A percentile compares a stretch with the other conserved stretches of the same genome.
Evolutionary conservation across 2,797 vertebrate species (phyloP).

Genomic region (Clarias fuscus): DNA sequence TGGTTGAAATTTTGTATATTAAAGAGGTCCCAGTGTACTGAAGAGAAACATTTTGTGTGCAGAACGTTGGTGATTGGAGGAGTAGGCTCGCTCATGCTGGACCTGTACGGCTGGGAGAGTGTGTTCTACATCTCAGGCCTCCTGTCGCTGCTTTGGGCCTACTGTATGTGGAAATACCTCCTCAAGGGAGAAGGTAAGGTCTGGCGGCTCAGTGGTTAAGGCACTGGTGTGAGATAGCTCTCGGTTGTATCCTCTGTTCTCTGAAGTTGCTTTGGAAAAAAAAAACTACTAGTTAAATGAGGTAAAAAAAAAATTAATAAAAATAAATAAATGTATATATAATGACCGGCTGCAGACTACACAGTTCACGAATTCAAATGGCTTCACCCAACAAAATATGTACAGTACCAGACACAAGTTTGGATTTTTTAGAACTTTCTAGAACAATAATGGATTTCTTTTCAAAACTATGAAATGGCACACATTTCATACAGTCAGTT

Average conservation of each 20-base stretch:
- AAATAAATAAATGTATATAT: no score
- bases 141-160: slow-evolving; percentile 89
- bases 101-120: slow-evolving; percentile 90
- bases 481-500: no score
- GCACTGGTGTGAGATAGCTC: no score
- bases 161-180: slow-evolving; percentile 90
- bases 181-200: slow-evolving; percentile 83
- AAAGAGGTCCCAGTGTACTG: neutral
- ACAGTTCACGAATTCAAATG: neutral
- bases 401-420: neutral
- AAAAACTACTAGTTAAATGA: neutral
- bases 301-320: neutral
- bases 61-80: slow-evolving; percentile 91
- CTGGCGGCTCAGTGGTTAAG: neutral
- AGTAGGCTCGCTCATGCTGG: slow-evolving; percentile 88
- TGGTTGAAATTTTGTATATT: neutral
- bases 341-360: neutral
- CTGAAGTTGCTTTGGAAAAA: neutral
- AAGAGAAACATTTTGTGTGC: neutral
- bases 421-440: no score
- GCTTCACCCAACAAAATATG: neutral
- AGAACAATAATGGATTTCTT: no score
- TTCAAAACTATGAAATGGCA: no score
- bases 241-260: neutral
- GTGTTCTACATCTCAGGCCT: slow-evolving; percentile 92